Evolutionary conservation across 1,140 invertebrate genomes (phyloP).

Genomic region (Drosophila eugracilis): DNA sequence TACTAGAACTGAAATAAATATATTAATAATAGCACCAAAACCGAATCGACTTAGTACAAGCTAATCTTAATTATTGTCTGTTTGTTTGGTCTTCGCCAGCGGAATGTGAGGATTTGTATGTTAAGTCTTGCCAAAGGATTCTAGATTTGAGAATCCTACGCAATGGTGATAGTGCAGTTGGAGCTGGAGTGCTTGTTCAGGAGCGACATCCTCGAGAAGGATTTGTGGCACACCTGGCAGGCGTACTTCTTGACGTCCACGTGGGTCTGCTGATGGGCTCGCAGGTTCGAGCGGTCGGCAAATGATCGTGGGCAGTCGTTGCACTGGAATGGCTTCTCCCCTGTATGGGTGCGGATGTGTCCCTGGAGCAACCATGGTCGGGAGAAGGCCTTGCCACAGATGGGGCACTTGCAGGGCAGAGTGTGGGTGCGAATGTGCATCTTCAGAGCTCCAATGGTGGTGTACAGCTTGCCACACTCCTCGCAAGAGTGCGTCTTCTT

Average conservation of each 20-base stretch:
- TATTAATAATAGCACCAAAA: slow-evolving; percentile 70
- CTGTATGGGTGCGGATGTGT: slow-evolving; percentile 95
- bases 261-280: slow-evolving; percentile 89
- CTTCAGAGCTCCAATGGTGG: slow-evolving; percentile 87
- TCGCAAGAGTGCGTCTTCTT: slow-evolving; percentile 86
- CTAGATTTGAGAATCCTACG: slow-evolving; percentile 35
- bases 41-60: slow-evolving; percentile 56
- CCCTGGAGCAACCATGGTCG: slow-evolving; percentile 98
- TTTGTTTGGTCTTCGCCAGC: slow-evolving; percentile 72
- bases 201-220: slow-evolving; percentile 95
- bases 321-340: slow-evolving; percentile 98
- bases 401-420: slow-evolving; percentile 97
- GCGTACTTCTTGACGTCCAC: slow-evolving; percentile 86
- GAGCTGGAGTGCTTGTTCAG: slow-evolving; percentile 92
- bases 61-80: slow-evolving; percentile 66
- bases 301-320: slow-evolving; percentile 97
- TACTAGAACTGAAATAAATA: slow-evolving; percentile 55
- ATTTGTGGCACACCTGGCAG: slow-evolving; percentile 86
- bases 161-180: slow-evolving; percentile 83
- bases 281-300: slow-evolving; percentile 94
- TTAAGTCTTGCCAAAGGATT: not conserved
- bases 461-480: slow-evolving; percentile 86
- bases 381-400: slow-evolving; percentile 98
- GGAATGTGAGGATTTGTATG: slow-evolving; percentile 64
- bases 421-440: slow-evolving; percentile 92